phyloP scores from a whole-genome alignment of 2,113 vertebrate genomes.

The Sinocyclocheilus anshuiensis region DNA sequence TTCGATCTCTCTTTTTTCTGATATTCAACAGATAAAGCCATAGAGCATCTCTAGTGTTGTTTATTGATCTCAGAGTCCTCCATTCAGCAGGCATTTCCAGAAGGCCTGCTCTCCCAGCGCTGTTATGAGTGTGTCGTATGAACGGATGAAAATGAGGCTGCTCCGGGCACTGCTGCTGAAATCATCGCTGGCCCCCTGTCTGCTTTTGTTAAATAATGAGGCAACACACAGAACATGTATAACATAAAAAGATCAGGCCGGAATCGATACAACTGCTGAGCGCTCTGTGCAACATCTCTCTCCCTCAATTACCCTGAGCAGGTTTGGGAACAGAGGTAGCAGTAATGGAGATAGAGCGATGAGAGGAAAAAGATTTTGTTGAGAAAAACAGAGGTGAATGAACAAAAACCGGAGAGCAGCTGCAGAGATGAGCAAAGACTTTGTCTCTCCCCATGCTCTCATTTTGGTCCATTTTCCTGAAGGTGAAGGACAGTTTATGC shows the following conservation, averaged over 20 bases:
- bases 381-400: neutral
- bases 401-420: neutral
- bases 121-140: neutral
- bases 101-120: neutral
- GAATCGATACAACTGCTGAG: conserved; percentile 26
- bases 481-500: neutral
- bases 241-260: conserved; percentile 27
- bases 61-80: conserved; percentile 7
- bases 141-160: conserved; percentile 18
- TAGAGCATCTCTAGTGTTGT: neutral
- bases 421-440: neutral
- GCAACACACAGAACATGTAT: conserved; percentile 14
- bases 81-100: neutral
- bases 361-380: neutral
- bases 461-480: neutral
- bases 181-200: neutral
- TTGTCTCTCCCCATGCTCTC: too few relatives aligned
- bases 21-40: neutral
- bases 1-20: neutral
- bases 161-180: conserved; percentile 4
- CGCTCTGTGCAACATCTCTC: neutral
- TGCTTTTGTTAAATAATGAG: conserved; percentile 8
- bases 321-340: neutral
- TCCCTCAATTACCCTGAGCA: neutral
- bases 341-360: neutral